Evolutionary conservation across 2,888 invertebrate genomes (phyloP).

Genomic region (Sclerodermus sp.): DNA sequence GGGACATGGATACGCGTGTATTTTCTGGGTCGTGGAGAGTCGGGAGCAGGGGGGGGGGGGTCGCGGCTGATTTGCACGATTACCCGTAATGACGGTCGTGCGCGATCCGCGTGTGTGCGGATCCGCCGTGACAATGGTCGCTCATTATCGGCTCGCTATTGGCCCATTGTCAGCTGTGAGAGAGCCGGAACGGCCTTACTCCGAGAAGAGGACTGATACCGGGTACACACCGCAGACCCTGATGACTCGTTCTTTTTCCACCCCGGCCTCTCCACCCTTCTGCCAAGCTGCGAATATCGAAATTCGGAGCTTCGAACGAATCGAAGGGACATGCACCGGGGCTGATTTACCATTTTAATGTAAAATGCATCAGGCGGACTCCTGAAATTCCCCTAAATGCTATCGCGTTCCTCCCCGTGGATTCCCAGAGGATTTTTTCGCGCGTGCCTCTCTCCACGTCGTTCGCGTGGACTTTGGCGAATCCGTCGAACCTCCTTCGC

Average conservation of each 20-base stretch:
- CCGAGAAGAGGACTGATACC: slow-evolving; percentile 44
- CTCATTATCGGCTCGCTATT: slow-evolving; percentile 54
- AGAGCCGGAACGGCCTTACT: slow-evolving; percentile 47
- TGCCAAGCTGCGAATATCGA: neutral
- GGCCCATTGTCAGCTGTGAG: slow-evolving; percentile 52
- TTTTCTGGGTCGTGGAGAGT: slow-evolving; percentile 26
- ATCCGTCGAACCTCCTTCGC: too few relatives aligned
- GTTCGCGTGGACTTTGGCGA: too few relatives aligned
- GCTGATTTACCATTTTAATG: too few relatives aligned
- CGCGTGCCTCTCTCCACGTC: too few relatives aligned
- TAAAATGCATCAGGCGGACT: too few relatives aligned
- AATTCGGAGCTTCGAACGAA: neutral
- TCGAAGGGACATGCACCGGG: too few relatives aligned
- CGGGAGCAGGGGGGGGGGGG: slow-evolving; percentile 17
- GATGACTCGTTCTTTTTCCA: slow-evolving; percentile 39
- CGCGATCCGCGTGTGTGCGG: slow-evolving; percentile 34
- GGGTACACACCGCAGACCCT: slow-evolving; percentile 31
- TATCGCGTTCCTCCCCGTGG: too few relatives aligned
- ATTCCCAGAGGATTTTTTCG: too few relatives aligned
- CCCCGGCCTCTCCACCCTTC: neutral
- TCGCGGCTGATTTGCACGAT: slow-evolving; percentile 45
- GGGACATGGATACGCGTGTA: too few relatives aligned
- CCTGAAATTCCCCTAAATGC: too few relatives aligned
- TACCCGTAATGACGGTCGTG: slow-evolving; percentile 46
- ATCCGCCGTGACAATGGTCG: slow-evolving; percentile 43